Evolutionary conservation across 1,140 invertebrate species (phyloP).

Genomic region (Asobara japonica): DNA sequence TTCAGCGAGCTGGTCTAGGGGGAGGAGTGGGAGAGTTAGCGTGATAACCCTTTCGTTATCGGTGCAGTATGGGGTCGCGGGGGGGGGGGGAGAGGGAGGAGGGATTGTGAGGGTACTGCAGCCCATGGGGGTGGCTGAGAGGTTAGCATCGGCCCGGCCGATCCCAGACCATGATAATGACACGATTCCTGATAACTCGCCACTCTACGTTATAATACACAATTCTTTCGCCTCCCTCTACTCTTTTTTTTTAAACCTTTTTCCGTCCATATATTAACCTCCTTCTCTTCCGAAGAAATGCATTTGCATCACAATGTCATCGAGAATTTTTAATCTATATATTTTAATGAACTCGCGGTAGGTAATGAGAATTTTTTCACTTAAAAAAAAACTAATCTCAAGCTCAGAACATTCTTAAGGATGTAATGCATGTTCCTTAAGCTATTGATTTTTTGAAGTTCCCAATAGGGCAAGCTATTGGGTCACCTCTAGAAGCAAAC

Average conservation of each 20-base stretch:
- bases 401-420: not conserved
- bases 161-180: slow-evolving; percentile 59
- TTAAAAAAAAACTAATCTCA: too few species aligned
- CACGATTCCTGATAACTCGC: slow-evolving; percentile 61
- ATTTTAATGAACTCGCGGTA: not conserved
- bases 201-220: slow-evolving; percentile 62
- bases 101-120: slow-evolving; percentile 35
- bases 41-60: slow-evolving; percentile 67
- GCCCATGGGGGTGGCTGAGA: slow-evolving; percentile 28
- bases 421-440: not conserved
- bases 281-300: slow-evolving; percentile 32
- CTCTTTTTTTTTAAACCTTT: not conserved
- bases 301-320: slow-evolving; percentile 27
- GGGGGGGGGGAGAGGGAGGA: slow-evolving; percentile 38
- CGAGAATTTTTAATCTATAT: slow-evolving; percentile 7
- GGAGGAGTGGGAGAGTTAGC: slow-evolving; percentile 45
- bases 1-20: slow-evolving; percentile 38
- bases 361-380: not conserved
- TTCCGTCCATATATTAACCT: slow-evolving; percentile 6
- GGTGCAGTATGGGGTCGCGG: slow-evolving; percentile 33
- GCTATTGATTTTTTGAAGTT: not conserved
- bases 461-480: too few species aligned
- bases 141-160: slow-evolving; percentile 44
- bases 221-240: slow-evolving; percentile 14
- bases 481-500: too few species aligned